phyloP scores from a whole-genome alignment of 2,113 vertebrate genomes.

The Apteryx owenii region DNA sequence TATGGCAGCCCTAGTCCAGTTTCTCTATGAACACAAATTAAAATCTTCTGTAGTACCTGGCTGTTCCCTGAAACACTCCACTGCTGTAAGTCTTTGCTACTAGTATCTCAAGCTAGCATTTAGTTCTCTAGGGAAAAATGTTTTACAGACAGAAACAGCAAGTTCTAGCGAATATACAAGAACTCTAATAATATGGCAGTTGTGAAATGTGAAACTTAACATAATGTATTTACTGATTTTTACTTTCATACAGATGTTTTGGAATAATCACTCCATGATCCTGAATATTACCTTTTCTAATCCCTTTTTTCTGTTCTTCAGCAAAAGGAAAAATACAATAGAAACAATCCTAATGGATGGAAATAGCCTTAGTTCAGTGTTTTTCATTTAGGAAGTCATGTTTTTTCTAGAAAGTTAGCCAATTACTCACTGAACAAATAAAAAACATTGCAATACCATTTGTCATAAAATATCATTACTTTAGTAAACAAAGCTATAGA shows the following conservation, averaged over 20 bases:
- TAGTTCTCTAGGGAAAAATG: neutral
- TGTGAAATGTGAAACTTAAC: neutral
- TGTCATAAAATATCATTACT: neutral
- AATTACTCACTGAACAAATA: neutral
- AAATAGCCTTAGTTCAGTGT: neutral
- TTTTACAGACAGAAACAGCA: neutral
- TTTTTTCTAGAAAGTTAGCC: neutral
- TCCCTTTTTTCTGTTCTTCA: neutral
- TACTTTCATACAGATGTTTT: neutral
- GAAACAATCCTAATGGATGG: neutral
- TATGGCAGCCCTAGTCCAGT: neutral
- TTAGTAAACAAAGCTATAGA: neutral
- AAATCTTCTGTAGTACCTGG: neutral
- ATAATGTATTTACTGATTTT: neutral
- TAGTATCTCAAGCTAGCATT: neutral
- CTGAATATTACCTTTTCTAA: neutral
- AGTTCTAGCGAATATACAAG: neutral
- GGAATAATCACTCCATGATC: neutral
- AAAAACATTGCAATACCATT: neutral
- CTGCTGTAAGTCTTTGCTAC: neutral
- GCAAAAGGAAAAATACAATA: neutral
- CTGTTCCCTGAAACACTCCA: neutral
- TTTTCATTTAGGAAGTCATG: neutral
- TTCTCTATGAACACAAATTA: neutral
- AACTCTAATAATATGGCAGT: neutral